phyloP scores from a whole-genome alignment of 2,888 invertebrate species.

The Nezara viridula region DNA sequence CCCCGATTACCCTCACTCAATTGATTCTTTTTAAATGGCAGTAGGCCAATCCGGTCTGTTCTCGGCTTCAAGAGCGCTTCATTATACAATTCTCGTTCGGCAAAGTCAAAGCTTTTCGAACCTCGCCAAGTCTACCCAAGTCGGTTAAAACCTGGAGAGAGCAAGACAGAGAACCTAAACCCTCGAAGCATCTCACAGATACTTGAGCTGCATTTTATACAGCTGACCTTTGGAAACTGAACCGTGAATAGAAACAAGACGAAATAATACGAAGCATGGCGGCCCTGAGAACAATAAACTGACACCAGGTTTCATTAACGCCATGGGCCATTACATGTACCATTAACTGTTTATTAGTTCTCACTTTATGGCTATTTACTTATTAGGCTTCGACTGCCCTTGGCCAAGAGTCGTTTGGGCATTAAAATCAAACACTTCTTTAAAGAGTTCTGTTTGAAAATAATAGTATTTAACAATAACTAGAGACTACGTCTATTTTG shows the following conservation, averaged over 20 bases:
- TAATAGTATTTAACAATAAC: neutral
- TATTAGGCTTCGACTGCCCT: neutral
- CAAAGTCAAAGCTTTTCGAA: neutral
- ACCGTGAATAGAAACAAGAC: neutral
- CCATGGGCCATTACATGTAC: neutral
- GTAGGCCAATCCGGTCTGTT: neutral
- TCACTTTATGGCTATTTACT: constrained; percentile 34
- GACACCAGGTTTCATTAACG: neutral
- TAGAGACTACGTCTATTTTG: no score
- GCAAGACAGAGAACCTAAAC: no score
- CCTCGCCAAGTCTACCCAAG: no score
- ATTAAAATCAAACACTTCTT: neutral
- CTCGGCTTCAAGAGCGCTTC: neutral
- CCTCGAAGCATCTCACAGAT: neutral
- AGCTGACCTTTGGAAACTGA: neutral
- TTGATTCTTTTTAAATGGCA: constrained; percentile 13
- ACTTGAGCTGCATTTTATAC: neutral
- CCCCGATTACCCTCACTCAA: neutral
- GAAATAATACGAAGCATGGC: neutral
- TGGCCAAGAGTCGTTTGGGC: neutral
- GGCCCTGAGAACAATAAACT: constrained; percentile 7
- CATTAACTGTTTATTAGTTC: constrained; percentile 37
- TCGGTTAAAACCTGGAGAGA: no score
- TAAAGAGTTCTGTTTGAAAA: neutral
- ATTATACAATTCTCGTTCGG: neutral